A percentile compares a stretch with the other conserved stretches of the same genome.
Evolutionary conservation across 2,797 vertebrate species (phyloP).

Genomic region (Thamnophis elegans): DNA sequence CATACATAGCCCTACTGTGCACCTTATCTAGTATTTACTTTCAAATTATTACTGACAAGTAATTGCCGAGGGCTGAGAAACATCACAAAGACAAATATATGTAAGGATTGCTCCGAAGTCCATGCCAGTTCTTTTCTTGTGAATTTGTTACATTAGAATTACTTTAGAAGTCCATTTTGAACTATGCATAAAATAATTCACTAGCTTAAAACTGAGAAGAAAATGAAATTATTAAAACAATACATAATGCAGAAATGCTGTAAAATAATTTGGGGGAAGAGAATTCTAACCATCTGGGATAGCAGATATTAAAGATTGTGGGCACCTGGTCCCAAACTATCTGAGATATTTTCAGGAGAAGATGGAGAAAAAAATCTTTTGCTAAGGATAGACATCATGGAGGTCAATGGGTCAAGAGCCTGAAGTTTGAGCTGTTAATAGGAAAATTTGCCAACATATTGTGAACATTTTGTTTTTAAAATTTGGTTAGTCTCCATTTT

Average conservation of each 20-base stretch:
- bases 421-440: not conserved
- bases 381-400: not conserved
- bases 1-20: slow-evolving; percentile 27
- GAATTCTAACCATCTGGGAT: not conserved
- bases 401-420: not conserved
- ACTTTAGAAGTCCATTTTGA: slow-evolving; percentile 43
- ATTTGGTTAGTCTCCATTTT: not conserved
- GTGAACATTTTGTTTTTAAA: not conserved
- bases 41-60: slow-evolving; percentile 45
- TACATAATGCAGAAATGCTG: slow-evolving; percentile 33
- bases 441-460: slow-evolving; percentile 34
- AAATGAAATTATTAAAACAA: slow-evolving; percentile 12
- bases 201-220: slow-evolving; percentile 44
- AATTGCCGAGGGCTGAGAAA: slow-evolving; percentile 46
- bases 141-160: slow-evolving; percentile 53
- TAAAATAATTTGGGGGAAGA: slow-evolving; percentile 15
- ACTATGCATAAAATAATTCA: slow-evolving; percentile 14
- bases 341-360: not conserved
- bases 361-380: not conserved
- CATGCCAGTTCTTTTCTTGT: slow-evolving; percentile 33
- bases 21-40: slow-evolving; percentile 51
- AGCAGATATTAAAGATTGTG: not conserved
- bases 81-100: slow-evolving; percentile 9
- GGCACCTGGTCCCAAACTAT: not conserved
- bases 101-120: slow-evolving; percentile 26